Percentiles rank a stretch among this genome's conserved stretches.
Evolutionary conservation across 2,888 invertebrate species (phyloP).

Genomic region (Brenthis daphne): DNA sequence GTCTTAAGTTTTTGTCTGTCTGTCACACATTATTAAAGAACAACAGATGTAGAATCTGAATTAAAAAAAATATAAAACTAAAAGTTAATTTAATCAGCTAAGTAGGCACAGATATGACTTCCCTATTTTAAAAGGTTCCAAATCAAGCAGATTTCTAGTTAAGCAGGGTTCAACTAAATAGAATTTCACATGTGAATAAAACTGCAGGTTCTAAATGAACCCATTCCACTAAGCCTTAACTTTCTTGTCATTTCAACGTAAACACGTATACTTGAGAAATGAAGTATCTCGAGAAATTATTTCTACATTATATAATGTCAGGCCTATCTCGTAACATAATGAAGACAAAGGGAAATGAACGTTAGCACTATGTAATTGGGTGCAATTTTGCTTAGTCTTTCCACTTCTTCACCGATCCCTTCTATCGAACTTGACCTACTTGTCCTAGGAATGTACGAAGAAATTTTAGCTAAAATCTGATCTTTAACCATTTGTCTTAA

Average conservation of each 20-base stretch:
- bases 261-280: conserved; percentile 13
- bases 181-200: not conserved
- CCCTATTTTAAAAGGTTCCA: too few species aligned
- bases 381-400: not conserved
- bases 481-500: not conserved
- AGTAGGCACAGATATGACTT: too few species aligned
- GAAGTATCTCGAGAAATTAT: conserved; percentile 17
- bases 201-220: not conserved
- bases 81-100: too few species aligned
- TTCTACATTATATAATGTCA: conserved; percentile 22
- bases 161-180: too few species aligned
- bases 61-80: too few species aligned
- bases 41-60: too few species aligned
- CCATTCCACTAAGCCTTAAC: not conserved
- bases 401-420: conserved; percentile 10
- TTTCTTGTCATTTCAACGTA: conserved; percentile 17
- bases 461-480: conserved; percentile 10
- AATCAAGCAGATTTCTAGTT: too few species aligned
- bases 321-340: not conserved
- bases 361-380: not conserved
- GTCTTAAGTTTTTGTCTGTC: too few species aligned
- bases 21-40: too few species aligned
- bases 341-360: not conserved
- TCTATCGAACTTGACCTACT: conserved; percentile 34
- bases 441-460: conserved; percentile 20